A percentile compares a stretch with the other conserved stretches of the same genome.
Conservation (phyloP, 2,888 invertebrate genomes). For the Pomacea canaliculata region DNA sequence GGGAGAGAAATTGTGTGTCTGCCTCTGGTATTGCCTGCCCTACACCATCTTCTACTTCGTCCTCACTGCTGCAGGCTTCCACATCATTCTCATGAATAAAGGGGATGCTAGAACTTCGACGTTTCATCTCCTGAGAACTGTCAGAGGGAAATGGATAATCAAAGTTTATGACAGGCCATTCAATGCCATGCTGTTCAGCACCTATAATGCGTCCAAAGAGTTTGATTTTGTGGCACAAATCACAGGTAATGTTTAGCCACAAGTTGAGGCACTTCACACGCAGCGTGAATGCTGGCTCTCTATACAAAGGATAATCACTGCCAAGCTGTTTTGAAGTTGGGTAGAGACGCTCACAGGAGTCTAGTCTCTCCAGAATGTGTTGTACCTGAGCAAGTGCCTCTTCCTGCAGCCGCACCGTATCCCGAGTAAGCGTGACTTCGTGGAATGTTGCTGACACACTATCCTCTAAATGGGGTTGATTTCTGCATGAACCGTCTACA, state of each 20-base stretch:
- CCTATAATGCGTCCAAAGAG: conserved; percentile 72
- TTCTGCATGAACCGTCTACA: neutral
- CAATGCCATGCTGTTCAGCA: conserved; percentile 54
- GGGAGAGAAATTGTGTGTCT: conserved; percentile 29
- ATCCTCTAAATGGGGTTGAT: conserved; percentile 8
- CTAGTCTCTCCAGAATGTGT: conserved; percentile 79
- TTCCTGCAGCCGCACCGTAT: conserved; percentile 77
- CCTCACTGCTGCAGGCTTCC: conserved; percentile 26
- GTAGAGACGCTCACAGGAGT: conserved; percentile 84
- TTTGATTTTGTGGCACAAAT: conserved; percentile 84
- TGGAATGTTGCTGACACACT: conserved; percentile 45
- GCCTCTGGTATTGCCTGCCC: conserved; percentile 29
- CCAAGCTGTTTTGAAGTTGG: conserved; percentile 87
- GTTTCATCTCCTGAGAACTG: conserved; percentile 24
- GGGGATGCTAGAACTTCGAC: conserved; percentile 41
- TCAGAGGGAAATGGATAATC: conserved; percentile 31
- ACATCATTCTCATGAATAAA: conserved; percentile 41
- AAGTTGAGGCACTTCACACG: conserved; percentile 86
- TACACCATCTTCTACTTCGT: conserved; percentile 30
- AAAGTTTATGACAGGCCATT: conserved; percentile 66
- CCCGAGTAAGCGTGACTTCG: conserved; percentile 46
- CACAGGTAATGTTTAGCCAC: conserved; percentile 91
- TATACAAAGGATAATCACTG: conserved; percentile 79
- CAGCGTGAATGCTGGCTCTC: conserved; percentile 77
- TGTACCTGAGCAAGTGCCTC: conserved; percentile 82